Conservation (phyloP, 2,113 vertebrate genomes). For the Elanoides forficatus region DNA sequence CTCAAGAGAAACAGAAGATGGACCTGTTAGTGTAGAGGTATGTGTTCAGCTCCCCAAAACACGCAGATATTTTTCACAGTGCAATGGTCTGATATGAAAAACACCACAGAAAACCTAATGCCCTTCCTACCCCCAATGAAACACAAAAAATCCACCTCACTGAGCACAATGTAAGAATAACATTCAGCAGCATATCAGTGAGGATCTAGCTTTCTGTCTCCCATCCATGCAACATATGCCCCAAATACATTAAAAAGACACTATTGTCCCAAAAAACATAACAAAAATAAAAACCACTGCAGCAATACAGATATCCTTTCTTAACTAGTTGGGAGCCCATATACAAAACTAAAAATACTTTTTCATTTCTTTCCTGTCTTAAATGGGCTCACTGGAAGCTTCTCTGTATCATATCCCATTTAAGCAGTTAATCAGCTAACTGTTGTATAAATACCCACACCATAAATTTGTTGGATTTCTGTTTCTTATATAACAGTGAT, state of each 20-base stretch:
- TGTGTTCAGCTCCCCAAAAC: neutral
- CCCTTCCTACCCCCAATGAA: fast-evolving
- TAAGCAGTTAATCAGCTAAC: neutral
- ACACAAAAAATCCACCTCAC: fast-evolving
- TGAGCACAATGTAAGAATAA: neutral
- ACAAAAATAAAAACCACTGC: neutral
- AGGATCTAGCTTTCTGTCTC: neutral
- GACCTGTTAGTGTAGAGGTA: neutral
- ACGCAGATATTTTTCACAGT: neutral
- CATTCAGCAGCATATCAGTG: neutral
- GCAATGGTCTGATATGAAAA: neutral
- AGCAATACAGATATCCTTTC: neutral
- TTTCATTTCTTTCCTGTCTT: neutral
- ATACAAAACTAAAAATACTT: neutral
- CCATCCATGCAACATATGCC: too few relatives aligned
- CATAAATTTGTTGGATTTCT: neutral
- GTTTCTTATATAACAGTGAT: neutral
- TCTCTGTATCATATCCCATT: neutral
- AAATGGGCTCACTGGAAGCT: neutral
- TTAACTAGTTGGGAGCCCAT: neutral
- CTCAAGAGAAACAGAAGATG: neutral
- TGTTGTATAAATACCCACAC: neutral
- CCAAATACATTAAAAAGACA: neutral
- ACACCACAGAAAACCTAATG: neutral
- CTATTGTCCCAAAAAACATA: neutral